phyloP scores from a whole-genome alignment of 2,797 vertebrate genomes.

The Sorex maritimensis region DNA sequence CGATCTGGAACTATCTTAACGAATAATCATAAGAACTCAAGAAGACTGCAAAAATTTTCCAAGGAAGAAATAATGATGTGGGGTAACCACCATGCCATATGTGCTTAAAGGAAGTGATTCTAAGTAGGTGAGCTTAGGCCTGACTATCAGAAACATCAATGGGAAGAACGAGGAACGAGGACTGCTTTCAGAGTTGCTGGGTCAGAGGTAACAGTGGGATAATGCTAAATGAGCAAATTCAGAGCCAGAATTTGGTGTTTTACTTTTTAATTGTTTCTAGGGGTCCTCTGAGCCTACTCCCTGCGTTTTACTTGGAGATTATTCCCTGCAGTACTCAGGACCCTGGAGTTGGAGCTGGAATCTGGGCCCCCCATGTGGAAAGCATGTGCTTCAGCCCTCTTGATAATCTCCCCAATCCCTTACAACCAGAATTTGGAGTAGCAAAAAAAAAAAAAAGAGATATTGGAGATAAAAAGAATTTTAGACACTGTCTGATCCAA shows the following conservation, averaged over 20 bases:
- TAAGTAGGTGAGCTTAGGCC: neutral
- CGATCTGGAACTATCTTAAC: neutral
- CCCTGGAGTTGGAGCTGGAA: too few relatives aligned
- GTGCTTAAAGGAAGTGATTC: slow-evolving; percentile 20
- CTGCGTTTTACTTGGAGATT: too few relatives aligned
- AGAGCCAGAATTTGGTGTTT: neutral
- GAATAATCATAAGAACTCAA: neutral
- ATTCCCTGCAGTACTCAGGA: too few relatives aligned
- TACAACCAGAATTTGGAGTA: too few relatives aligned
- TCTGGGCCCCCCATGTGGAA: too few relatives aligned
- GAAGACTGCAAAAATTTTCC: neutral
- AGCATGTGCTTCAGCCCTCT: too few relatives aligned
- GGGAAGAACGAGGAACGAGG: neutral
- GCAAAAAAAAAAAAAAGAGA: neutral
- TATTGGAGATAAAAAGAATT: slow-evolving; percentile 2
- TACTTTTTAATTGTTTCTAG: too few relatives aligned
- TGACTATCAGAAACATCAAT: neutral
- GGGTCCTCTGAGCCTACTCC: too few relatives aligned
- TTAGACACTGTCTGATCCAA: neutral
- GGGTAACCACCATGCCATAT: neutral
- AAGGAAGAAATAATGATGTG: neutral
- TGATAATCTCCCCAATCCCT: too few relatives aligned
- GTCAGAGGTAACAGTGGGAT: neutral
- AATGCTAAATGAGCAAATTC: neutral
- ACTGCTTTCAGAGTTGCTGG: neutral